Percentiles rank a stretch among this genome's conserved stretches.
Evolutionary conservation across 1,140 invertebrate species (phyloP).

Genomic region (Penaeus japonicus): DNA sequence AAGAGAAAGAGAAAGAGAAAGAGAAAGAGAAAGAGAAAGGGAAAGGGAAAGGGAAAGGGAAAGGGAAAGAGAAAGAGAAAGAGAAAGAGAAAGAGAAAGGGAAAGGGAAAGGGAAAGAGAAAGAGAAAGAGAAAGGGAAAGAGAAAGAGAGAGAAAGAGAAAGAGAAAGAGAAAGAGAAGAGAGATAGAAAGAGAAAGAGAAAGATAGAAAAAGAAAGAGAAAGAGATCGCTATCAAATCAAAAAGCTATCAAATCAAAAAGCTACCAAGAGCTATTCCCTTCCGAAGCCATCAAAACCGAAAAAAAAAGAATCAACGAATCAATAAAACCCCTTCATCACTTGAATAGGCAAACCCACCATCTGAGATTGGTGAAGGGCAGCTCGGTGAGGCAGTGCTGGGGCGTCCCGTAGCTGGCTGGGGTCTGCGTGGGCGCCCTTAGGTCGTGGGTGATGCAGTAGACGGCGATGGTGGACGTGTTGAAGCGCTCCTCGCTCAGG

Average conservation of each 20-base stretch:
- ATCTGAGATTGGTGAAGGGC: constrained; percentile 57
- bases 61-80: neutral
- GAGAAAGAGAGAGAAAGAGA: neutral
- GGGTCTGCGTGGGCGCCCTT: constrained; percentile 32
- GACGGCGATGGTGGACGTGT: constrained; percentile 54
- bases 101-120: neutral
- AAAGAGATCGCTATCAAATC: too few species aligned
- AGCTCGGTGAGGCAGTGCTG: constrained; percentile 53
- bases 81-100: neutral
- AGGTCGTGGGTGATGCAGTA: constrained; percentile 53
- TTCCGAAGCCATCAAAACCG: neutral
- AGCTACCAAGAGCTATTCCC: too few species aligned
- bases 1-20: too few species aligned
- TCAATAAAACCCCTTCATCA: too few species aligned
- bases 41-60: neutral
- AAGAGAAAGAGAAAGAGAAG: neutral
- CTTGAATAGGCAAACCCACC: constrained; percentile 14
- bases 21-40: too few species aligned
- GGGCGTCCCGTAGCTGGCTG: constrained; percentile 40
- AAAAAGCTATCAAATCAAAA: neutral
- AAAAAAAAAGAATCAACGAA: neutral
- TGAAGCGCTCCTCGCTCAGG: constrained; percentile 50
- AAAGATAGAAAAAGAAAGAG: neutral
- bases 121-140: neutral
- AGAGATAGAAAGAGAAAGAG: neutral